A percentile compares a stretch with the other conserved stretches of the same genome.
Evolutionary conservation across 35 echinoderm and acorn worm species (phyloP).

Genomic region (Chiridota heheva): DNA sequence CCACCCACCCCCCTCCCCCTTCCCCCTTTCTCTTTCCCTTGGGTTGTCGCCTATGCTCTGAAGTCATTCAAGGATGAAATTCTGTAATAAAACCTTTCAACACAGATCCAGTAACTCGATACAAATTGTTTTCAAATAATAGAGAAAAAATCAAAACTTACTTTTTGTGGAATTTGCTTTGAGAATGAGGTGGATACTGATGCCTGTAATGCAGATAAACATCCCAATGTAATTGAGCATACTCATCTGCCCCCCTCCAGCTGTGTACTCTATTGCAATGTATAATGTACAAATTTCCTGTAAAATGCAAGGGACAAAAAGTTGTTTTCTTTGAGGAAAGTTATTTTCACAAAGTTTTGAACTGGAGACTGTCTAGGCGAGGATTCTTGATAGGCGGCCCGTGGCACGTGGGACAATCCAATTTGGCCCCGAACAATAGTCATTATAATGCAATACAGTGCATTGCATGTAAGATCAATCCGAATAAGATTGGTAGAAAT

Average conservation of each 20-base stretch:
- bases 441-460: too few relatives aligned
- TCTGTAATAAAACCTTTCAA: too few relatives aligned
- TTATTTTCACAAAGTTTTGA: background rate
- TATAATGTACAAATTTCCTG: slow-evolving; percentile 53
- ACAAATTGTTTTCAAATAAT: too few relatives aligned
- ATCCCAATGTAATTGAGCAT: slow-evolving; percentile 46
- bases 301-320: slow-evolving; percentile 11
- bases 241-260: background rate
- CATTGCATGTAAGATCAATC: too few relatives aligned
- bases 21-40: too few relatives aligned
- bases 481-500: too few relatives aligned
- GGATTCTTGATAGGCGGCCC: background rate
- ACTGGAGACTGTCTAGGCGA: background rate
- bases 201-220: slow-evolving; percentile 52
- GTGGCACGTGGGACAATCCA: background rate
- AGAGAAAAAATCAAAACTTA: slow-evolving; percentile 26
- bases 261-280: slow-evolving; percentile 20
- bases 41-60: too few relatives aligned
- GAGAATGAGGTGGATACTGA: slow-evolving; percentile 38
- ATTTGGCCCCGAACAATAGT: too few relatives aligned
- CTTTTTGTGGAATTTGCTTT: slow-evolving; percentile 42
- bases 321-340: background rate
- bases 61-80: too few relatives aligned
- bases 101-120: too few relatives aligned
- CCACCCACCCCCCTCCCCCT: too few relatives aligned